These are phyloP conservation scores for Bovichtus diacanthus DNA, from an alignment of 2,797 vertebrate genomes.

Conservation along the genomic window DNA sequence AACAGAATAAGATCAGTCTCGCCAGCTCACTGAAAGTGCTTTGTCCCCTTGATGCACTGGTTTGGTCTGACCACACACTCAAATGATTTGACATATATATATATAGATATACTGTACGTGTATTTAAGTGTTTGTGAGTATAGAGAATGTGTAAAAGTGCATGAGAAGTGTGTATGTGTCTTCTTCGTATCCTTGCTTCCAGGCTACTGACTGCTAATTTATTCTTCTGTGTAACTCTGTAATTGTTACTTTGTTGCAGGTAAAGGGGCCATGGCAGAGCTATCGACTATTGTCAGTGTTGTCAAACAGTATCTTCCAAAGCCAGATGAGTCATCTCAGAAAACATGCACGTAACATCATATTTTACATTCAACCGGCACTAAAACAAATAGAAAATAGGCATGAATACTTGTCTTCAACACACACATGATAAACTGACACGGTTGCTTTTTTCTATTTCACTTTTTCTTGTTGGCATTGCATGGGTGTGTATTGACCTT, in stretches of 20 bases:
- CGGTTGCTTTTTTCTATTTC: background rate
- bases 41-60: constrained; percentile 1
- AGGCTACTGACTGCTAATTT: background rate
- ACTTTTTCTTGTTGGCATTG: background rate
- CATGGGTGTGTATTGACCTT: background rate
- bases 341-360: constrained; percentile 9
- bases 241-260: constrained; percentile 81
- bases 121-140: background rate
- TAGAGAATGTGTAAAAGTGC: background rate
- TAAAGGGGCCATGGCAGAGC: constrained; percentile 95
- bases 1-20: background rate
- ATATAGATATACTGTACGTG: too few species aligned
- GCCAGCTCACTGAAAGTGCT: background rate
- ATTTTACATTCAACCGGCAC: background rate
- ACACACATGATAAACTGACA: constrained; percentile 20
- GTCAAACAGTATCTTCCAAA: constrained; percentile 80
- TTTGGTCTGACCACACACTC: background rate
- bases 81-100: background rate
- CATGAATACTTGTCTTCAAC: background rate
- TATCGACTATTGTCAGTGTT: constrained; percentile 87
- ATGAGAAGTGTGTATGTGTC: background rate
- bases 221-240: background rate
- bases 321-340: constrained; percentile 50
- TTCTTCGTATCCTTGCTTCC: background rate
- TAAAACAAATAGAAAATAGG: background rate